Base-by-base conservation (phyloP, 2,888 invertebrate species). In the Cyclophora albipunctata region DNA sequence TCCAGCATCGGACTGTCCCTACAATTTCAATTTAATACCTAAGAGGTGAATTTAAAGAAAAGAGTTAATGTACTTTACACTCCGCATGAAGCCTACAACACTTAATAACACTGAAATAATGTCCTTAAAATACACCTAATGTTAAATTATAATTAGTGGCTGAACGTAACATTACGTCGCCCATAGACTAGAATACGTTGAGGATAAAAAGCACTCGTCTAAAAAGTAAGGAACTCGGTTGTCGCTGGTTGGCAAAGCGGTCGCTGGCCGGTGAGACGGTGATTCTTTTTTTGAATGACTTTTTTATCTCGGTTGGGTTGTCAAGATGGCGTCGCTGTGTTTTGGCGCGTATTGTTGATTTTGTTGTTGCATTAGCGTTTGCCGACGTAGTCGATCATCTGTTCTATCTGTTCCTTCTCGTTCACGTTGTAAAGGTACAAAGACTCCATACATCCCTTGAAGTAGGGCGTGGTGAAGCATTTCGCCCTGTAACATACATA, bases 361-460 rank as follows among this genome's bases (percentile, higher is more conserved):
- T 37, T 37, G 4, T 37, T 37, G 37, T 37, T 37, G 37, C 37
- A 37, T 84, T 85, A 88, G 79, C 88, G 87, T 83, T 91, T 91
- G 79, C 93, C 94, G 87, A 94, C 90, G 89, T 91, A 93, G 87
- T 94, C 93, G 86, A 93, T 92, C 93, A 94, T 93, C 87, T 93
- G 92, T 82, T 91, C 91, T 89, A 93, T 92, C 84, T 92, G 92
- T 80, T 93, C 92, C 89, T 92, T 92, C 84, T 95, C 94, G 84
- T 94, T 93, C 78, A 90, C 90, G 83, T 94, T 91, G 86, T 93
- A 91, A 37, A 37, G 37, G 37, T 37, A 37, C 87, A 95, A 91
- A 81, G 93, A 92, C 89, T 94, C 92, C 90, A 94, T 90, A 89
- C 94, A 95, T 88, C 94, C 94, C 89, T 92, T 92, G 90, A 95